Evolutionary conservation across 2,888 invertebrate species (phyloP), one percentile per base, ranked within the genome.

Genomic region (Epinotia nisella): DNA sequence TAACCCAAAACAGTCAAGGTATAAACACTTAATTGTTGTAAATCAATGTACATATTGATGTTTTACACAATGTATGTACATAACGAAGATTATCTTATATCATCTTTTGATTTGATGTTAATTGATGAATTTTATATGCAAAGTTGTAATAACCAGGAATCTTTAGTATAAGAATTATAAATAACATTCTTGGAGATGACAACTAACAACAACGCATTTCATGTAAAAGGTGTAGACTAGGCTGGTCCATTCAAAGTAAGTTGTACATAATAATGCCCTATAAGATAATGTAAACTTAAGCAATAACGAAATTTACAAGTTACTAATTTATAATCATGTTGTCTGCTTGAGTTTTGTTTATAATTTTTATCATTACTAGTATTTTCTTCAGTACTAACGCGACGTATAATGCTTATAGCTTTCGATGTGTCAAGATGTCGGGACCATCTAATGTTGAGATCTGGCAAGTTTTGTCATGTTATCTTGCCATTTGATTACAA

Each of bases 41-140:
- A 78, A 81, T 75, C 75, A 81, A 79, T 85, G 87, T 87, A 87
- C 83, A 87, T 87, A 85, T 82, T 80, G 77, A 80, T 81, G 80
- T 80, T 79, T 75, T 79, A 76, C 83, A 79, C 81, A 82, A 66
- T 72, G 79, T 84, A 84, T 87, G 87, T 87, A 87, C 83, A 87
- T 87, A 87, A 81, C 81, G 83, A 78, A 83, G 80, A 83, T 78
- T 85, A 82, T 86, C 84, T 72, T 84, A 83, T 86, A 81, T 82
- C 77, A 72, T 77, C 83, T 80, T 80, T 77, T 80, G 78, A 77
- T 82, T 80, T 81, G 77, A 81, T 81, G 84, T 80, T 83, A 76
- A 80, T 81, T 83, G 76, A 80, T 81, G 80, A 80, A 78, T 76
- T 75, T 74, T 73, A 65, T 72, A 72, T 72, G 72, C 55, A 61